These are phyloP conservation scores for Crypturellus undulatus DNA, from an alignment of 2,113 vertebrate genomes.

Conservation along the genomic window DNA sequence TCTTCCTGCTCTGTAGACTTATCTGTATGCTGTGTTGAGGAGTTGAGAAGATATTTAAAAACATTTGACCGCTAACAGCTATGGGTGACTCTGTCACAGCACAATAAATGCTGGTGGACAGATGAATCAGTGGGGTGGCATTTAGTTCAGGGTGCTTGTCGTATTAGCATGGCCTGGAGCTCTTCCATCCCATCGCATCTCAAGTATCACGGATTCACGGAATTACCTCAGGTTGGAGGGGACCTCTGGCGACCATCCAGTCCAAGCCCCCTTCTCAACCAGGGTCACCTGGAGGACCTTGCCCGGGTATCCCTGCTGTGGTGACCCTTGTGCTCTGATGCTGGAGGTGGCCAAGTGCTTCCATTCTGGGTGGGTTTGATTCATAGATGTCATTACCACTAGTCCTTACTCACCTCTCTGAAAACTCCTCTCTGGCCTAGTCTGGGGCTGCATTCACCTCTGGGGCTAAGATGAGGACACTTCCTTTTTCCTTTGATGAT, in stretches of 20 bases:
- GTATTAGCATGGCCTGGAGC: fast-evolving
- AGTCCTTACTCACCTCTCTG: neutral
- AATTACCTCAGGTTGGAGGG: neutral
- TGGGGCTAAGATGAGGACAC: fast-evolving
- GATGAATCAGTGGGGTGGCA: neutral
- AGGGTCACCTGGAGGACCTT: neutral
- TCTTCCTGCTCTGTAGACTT: neutral
- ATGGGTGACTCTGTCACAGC: neutral
- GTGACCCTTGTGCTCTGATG: neutral
- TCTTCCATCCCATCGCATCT: fast-evolving
- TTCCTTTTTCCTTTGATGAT: neutral
- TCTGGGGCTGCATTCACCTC: fast-evolving
- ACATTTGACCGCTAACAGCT: fast-evolving
- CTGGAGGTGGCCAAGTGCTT: neutral
- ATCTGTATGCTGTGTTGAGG: fast-evolving
- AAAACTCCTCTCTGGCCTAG: neutral
- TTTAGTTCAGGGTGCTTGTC: neutral
- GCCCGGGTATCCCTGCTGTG: neutral
- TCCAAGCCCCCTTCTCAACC: neutral
- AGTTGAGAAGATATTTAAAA: neutral
- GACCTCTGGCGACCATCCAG: neutral
- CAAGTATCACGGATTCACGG: no score
- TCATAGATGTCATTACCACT: neutral
- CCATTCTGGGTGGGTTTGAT: neutral
- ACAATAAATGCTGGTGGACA: neutral